Evolutionary conservation across 2,113 vertebrate genomes (phyloP).

Genomic region (Neolamprologus sp.): DNA sequence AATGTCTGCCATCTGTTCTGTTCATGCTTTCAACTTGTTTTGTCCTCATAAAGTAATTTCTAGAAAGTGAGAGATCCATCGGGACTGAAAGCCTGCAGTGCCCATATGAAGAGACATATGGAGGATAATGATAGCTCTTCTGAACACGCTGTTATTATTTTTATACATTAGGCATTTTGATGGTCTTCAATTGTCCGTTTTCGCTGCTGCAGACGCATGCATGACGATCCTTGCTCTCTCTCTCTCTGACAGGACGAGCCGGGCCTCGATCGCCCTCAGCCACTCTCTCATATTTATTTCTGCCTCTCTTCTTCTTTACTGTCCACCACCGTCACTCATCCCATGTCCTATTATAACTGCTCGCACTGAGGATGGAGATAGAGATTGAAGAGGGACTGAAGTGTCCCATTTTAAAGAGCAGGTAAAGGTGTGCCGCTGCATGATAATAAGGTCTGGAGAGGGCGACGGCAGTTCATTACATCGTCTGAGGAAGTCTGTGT

Average conservation of each 20-base stretch:
- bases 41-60: background rate
- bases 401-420: conserved; percentile 20
- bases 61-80: background rate
- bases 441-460: background rate
- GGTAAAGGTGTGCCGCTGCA: conserved; percentile 2
- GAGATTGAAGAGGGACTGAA: conserved; percentile 12
- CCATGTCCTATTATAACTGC: background rate
- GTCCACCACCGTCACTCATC: background rate
- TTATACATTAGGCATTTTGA: background rate
- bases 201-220: background rate
- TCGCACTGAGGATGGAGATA: background rate
- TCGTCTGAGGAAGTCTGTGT: background rate
- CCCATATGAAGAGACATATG: background rate
- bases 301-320: background rate
- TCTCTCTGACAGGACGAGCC: background rate
- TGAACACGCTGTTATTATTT: background rate
- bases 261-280: background rate
- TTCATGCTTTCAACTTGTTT: background rate
- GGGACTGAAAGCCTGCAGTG: background rate
- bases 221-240: background rate
- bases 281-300: background rate
- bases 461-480: background rate
- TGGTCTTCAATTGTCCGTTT: background rate
- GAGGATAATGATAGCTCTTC: background rate
- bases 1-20: background rate